Percentiles rank a stretch among this genome's conserved stretches.
phyloP scores from a whole-genome alignment of 2,113 vertebrate genomes.

The Vombatus ursinus region DNA sequence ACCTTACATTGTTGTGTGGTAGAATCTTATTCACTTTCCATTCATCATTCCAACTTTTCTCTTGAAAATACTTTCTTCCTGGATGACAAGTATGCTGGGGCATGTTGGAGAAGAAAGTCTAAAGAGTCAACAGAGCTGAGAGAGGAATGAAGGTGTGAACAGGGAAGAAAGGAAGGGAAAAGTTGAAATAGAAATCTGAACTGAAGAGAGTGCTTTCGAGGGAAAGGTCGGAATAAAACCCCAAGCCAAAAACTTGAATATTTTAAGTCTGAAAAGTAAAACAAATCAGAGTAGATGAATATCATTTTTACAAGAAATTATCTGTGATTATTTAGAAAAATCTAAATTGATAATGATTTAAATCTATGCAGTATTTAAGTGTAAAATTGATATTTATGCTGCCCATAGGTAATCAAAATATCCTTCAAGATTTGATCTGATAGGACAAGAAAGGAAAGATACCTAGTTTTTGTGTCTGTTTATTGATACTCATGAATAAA shows the following conservation, averaged over 20 bases:
- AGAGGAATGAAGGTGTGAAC: not conserved
- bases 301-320: slow-evolving; percentile 6
- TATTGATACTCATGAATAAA: slow-evolving; percentile 34
- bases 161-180: not conserved
- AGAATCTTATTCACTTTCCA: not conserved
- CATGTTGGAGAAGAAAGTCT: not conserved
- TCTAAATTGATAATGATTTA: not conserved
- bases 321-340: slow-evolving; percentile 1
- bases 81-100: not conserved
- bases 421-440: slow-evolving; percentile 19
- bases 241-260: too few relatives aligned
- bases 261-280: slow-evolving; percentile 17
- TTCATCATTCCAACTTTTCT: not conserved
- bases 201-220: too few relatives aligned
- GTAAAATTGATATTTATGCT: not conserved
- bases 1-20: not conserved
- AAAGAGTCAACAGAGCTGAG: not conserved
- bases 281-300: not conserved
- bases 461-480: not conserved
- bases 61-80: not conserved
- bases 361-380: not conserved
- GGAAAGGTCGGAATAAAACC: too few relatives aligned
- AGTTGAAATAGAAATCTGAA: not conserved
- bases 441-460: slow-evolving; percentile 22
- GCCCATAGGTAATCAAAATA: not conserved